A percentile compares a stretch with the other conserved stretches of the same genome.
Conservation (phyloP, 2,797 vertebrate genomes). For the Coregonus ussuriensis region DNA sequence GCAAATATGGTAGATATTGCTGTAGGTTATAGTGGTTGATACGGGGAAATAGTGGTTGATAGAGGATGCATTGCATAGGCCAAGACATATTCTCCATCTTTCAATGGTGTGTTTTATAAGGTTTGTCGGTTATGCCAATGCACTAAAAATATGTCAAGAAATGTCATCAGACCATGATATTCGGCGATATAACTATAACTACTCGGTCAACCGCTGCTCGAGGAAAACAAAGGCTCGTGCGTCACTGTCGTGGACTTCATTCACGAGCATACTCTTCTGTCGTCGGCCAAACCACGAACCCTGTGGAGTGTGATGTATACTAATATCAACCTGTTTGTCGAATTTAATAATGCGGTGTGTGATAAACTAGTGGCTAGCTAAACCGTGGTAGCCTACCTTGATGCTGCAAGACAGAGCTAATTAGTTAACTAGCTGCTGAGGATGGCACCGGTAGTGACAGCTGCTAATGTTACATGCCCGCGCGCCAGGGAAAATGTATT, state of each 20-base stretch:
- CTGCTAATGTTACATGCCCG: background rate
- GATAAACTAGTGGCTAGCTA: background rate
- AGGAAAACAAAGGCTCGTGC: background rate
- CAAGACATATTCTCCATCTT: background rate
- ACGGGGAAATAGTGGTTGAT: no score
- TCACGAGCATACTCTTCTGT: background rate
- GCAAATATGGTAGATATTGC: no score
- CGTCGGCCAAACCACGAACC: background rate
- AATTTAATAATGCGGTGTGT: background rate
- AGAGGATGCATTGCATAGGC: no score
- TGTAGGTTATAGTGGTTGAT: no score
- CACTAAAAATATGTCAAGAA: background rate
- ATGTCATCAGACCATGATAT: background rate
- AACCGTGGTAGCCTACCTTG: background rate
- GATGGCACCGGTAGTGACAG: background rate
- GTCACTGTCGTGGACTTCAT: background rate
- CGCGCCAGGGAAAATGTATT: no score
- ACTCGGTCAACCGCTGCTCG: background rate
- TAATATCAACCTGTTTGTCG: background rate
- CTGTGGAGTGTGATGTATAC: background rate
- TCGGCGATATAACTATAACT: background rate
- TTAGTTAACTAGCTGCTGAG: background rate
- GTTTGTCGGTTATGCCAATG: background rate
- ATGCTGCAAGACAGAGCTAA: background rate
- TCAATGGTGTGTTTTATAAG: background rate